phyloP scores from a whole-genome alignment of 2,797 vertebrate species.

The Lepilemur septentrionalis region DNA sequence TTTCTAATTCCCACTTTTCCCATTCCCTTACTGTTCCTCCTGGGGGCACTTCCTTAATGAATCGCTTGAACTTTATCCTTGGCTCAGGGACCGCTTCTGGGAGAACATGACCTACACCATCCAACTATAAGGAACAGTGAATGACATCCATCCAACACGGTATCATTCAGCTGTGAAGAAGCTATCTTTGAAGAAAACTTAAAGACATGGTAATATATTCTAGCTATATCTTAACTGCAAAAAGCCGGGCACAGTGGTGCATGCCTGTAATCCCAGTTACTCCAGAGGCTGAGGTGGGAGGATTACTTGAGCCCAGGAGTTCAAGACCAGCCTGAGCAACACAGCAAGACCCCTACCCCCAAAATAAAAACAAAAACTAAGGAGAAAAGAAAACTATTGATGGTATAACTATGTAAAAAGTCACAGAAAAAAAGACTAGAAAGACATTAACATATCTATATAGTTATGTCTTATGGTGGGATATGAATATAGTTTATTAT shows the following conservation, averaged over 20 bases:
- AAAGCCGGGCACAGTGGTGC: not conserved
- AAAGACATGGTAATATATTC: not conserved
- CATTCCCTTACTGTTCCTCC: not conserved
- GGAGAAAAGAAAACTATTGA: not conserved
- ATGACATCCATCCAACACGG: not conserved
- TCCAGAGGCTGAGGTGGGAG: not conserved
- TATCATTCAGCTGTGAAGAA: not conserved
- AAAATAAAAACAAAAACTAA: not conserved
- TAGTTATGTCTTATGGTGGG: not conserved
- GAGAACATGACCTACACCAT: not conserved
- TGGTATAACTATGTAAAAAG: not conserved
- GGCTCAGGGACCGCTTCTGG: not conserved
- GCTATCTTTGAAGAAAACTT: not conserved
- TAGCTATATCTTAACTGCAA: not conserved
- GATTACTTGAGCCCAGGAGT: not conserved
- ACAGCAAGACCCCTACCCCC: not conserved
- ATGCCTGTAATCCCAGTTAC: not conserved
- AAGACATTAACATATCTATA: not conserved
- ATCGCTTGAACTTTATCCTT: not conserved
- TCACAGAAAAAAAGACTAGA: not conserved
- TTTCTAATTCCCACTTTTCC: not conserved
- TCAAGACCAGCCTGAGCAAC: not conserved
- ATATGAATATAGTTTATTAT: not conserved
- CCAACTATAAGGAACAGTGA: not conserved
- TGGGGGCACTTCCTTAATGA: not conserved